Conservation (phyloP, 2,113 vertebrate genomes). For the Strigops habroptila region DNA sequence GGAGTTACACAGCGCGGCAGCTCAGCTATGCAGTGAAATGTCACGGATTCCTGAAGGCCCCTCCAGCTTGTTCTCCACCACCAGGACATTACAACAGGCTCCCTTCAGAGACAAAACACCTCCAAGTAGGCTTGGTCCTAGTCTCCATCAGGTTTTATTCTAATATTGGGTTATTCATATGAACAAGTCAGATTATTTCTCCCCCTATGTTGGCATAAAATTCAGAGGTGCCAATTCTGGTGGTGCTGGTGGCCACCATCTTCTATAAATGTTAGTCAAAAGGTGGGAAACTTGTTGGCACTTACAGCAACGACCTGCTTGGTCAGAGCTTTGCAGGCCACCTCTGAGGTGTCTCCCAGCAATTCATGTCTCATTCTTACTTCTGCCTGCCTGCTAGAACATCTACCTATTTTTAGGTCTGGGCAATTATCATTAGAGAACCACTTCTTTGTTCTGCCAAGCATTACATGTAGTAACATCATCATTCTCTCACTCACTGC, state of each 20-base stretch:
- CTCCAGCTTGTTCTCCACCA: neutral
- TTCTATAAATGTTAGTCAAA: neutral
- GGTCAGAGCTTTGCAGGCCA: neutral
- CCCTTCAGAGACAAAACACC: neutral
- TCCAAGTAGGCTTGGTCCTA: neutral
- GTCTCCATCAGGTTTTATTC: neutral
- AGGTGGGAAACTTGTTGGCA: neutral
- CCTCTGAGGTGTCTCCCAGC: neutral
- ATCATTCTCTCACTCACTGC: neutral
- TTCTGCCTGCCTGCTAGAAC: neutral
- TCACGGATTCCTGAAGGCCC: neutral
- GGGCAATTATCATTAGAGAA: constrained; percentile 20
- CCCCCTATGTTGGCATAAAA: neutral
- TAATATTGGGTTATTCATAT: neutral
- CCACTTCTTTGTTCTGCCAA: neutral
- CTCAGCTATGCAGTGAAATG: neutral
- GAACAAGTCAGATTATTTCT: fast-evolving
- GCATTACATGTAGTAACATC: neutral
- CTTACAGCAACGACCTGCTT: neutral
- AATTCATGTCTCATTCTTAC: neutral
- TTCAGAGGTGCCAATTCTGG: neutral
- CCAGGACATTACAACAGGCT: neutral
- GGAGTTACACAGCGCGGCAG: neutral
- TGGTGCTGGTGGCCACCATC: neutral
- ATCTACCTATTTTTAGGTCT: constrained; percentile 38